Conservation (phyloP, 1,140 invertebrate species). For the Lucilia sericata region DNA sequence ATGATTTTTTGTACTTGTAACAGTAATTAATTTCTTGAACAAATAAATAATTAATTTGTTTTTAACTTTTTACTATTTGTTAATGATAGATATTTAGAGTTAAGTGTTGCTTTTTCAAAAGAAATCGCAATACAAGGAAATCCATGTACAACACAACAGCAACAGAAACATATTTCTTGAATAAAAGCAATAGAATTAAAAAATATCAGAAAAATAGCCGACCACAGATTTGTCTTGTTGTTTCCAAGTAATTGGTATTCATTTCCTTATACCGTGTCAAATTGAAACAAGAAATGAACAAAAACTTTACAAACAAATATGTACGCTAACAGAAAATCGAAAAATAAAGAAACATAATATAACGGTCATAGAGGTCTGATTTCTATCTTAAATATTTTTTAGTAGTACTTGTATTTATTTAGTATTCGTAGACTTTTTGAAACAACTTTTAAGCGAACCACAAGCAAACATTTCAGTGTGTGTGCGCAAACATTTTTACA, state of each 20-base stretch:
- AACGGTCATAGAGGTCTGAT: constrained; percentile 23
- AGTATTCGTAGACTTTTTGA: not conserved
- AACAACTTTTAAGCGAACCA: not conserved
- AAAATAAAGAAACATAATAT: not conserved
- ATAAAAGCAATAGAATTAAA: not conserved
- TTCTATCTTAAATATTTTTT: constrained; percentile 4
- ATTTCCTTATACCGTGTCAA: constrained; percentile 14
- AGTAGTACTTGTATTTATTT: constrained; percentile 5
- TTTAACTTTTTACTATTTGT: not conserved
- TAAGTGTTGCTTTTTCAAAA: not conserved
- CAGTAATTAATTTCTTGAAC: not conserved
- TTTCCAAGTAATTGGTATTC: constrained; percentile 20
- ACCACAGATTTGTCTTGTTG: not conserved
- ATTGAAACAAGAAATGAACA: not conserved
- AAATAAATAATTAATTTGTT: not conserved
- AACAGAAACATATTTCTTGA: not conserved
- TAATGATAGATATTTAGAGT: not conserved
- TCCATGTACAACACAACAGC: not conserved
- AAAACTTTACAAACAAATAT: not conserved
- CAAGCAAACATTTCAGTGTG: not conserved
- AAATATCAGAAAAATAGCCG: not conserved
- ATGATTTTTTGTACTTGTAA: not conserved
- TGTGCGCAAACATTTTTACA: not conserved
- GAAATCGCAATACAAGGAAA: not conserved
- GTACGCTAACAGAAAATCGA: not conserved